Conservation (phyloP, 2,113 vertebrate species). For the Channa argus region DNA sequence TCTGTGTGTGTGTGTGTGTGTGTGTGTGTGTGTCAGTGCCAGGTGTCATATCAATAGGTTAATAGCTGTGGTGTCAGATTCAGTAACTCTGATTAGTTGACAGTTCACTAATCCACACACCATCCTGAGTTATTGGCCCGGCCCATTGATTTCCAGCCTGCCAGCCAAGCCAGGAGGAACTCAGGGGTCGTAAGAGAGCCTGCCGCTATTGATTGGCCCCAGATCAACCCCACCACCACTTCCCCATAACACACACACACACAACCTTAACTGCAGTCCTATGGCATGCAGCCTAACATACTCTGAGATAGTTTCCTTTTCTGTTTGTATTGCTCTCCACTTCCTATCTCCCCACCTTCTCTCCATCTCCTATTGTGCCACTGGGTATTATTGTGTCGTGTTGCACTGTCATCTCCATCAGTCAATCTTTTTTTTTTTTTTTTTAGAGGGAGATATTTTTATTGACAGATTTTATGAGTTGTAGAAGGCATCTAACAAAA, state of each 20-base stretch:
- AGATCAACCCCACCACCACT: conserved; percentile 75
- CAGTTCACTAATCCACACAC: conserved; percentile 86
- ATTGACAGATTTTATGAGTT: conserved; percentile 58
- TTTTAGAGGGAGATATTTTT: conserved; percentile 45
- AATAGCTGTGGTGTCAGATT: conserved; percentile 84
- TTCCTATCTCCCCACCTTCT: not conserved
- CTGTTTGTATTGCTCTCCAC: conserved; percentile 14
- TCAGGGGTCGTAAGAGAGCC: conserved; percentile 78
- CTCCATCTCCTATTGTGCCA: conserved; percentile 1
- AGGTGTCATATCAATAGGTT: conserved; percentile 87
- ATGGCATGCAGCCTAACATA: conserved; percentile 22
- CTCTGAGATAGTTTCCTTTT: not conserved
- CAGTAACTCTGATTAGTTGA: conserved; percentile 87
- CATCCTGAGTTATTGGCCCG: conserved; percentile 82
- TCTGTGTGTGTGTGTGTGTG: conserved; percentile 12
- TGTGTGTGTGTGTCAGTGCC: conserved; percentile 65
- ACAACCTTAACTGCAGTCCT: conserved; percentile 21
- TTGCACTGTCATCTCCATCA: conserved; percentile 38
- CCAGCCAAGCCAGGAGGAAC: conserved; percentile 75
- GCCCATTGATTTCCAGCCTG: conserved; percentile 84
- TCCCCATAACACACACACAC: conserved; percentile 32
- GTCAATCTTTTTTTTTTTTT: conserved; percentile 30
- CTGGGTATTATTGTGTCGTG: conserved; percentile 39
- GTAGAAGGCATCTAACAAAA: conserved; percentile 29
- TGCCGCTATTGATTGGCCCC: conserved; percentile 84